Evolutionary conservation across 2,888 invertebrate species (phyloP).

Genomic region (Camptogramma bilineatum): DNA sequence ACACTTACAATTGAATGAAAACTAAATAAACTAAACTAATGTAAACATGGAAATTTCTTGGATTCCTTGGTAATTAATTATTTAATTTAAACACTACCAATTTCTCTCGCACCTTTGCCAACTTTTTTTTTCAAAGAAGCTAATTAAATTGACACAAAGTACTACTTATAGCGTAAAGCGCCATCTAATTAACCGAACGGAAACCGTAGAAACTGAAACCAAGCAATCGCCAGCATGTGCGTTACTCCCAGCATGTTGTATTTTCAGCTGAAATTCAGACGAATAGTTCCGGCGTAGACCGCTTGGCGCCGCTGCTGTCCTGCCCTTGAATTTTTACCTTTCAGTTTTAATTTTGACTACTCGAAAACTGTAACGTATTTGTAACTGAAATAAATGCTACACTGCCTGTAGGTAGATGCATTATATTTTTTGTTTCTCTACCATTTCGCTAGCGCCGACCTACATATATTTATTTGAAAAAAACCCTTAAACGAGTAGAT

Average conservation of each 20-base stretch:
- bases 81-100: not conserved
- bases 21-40: too few species aligned
- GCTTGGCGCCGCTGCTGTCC: slow-evolving; percentile 44
- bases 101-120: not conserved
- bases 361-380: not conserved
- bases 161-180: slow-evolving; percentile 37
- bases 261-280: slow-evolving; percentile 20
- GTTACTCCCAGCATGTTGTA: not conserved
- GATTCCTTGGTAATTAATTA: too few species aligned
- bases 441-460: too few species aligned
- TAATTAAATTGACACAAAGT: not conserved
- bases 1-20: too few species aligned
- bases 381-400: too few species aligned
- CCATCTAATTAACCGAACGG: slow-evolving; percentile 46
- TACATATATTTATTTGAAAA: too few species aligned
- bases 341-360: not conserved
- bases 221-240: slow-evolving; percentile 1
- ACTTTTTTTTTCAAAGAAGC: not conserved
- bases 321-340: slow-evolving; percentile 7
- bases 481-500: too few species aligned
- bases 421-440: too few species aligned
- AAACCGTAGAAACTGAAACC: slow-evolving; percentile 36
- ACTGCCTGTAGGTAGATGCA: too few species aligned
- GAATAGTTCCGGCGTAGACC: slow-evolving; percentile 42
- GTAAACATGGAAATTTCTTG: too few species aligned